phyloP scores from a whole-genome alignment of 2,888 invertebrate genomes.

The Andrena hattorfiana region DNA sequence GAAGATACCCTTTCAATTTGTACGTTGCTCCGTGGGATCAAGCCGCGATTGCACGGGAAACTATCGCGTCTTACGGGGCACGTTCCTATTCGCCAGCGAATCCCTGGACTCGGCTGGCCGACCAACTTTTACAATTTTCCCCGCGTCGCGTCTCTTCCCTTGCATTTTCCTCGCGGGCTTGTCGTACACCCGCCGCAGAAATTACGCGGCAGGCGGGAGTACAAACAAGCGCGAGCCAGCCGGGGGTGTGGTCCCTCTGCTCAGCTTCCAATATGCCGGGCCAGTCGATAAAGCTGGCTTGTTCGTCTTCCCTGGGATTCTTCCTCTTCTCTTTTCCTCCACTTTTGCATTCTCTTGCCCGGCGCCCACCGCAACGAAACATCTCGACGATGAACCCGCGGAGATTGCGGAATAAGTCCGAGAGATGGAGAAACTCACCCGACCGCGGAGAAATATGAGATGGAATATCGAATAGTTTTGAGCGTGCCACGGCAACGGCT shows the following conservation, averaged over 20 bases:
- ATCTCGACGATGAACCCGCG: neutral
- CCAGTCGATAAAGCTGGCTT: constrained; percentile 64
- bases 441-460: neutral
- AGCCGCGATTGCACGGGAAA: too few species aligned
- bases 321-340: constrained; percentile 15
- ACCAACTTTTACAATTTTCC: neutral
- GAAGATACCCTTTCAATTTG: too few species aligned
- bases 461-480: constrained; percentile 11
- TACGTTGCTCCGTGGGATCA: too few species aligned
- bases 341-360: constrained; percentile 1
- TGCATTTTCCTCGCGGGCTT: neutral
- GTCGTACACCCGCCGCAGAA: neutral
- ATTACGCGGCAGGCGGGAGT: neutral
- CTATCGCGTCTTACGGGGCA: neutral
- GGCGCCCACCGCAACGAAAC: neutral
- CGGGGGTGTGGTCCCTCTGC: constrained; percentile 20
- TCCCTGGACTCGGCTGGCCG: neutral
- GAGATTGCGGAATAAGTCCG: constrained; percentile 5
- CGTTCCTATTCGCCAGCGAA: neutral
- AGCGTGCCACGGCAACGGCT: neutral
- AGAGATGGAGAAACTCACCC: constrained; percentile 33
- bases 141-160: neutral
- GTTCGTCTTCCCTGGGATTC: constrained; percentile 32
- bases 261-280: constrained; percentile 50
- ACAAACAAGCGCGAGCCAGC: constrained; percentile 16